phyloP scores from a whole-genome alignment of 2,797 vertebrate genomes.

The Tapirus indicus region DNA sequence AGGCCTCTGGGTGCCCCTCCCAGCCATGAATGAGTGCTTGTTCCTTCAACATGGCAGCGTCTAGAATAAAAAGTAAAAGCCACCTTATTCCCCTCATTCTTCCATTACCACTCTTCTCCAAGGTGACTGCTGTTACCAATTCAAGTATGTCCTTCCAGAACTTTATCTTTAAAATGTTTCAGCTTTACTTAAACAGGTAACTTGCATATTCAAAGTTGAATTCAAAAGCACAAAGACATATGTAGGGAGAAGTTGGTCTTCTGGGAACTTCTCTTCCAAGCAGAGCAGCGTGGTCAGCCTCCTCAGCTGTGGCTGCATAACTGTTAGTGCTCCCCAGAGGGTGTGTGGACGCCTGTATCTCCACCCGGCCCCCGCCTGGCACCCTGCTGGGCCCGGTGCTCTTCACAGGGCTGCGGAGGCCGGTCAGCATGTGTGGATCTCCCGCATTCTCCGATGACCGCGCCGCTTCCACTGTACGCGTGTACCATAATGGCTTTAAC shows the following conservation, averaged over 20 bases:
- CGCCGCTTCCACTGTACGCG: rapidly evolving
- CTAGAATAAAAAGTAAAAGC: background rate
- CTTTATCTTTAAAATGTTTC: background rate
- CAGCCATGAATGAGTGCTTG: rapidly evolving
- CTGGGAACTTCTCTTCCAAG: background rate
- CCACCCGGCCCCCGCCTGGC: rapidly evolving
- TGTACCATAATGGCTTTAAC: rapidly evolving
- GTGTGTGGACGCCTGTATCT: rapidly evolving
- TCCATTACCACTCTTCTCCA: background rate
- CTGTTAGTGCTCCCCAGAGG: rapidly evolving
- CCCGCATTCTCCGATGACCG: background rate
- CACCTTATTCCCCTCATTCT: background rate
- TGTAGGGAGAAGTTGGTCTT: background rate
- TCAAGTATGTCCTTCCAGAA: background rate
- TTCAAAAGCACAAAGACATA: background rate
- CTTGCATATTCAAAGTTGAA: background rate
- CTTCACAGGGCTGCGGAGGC: background rate
- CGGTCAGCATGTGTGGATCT: rapidly evolving
- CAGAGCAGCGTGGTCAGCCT: background rate
- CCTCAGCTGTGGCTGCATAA: no score
- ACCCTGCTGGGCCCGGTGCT: rapidly evolving
- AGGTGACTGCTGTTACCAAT: background rate
- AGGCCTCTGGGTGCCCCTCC: background rate
- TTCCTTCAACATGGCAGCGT: background rate
- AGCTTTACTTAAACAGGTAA: background rate